Conservation (phyloP, 2,113 vertebrate species). For the Dipodomys spectabilis region DNA sequence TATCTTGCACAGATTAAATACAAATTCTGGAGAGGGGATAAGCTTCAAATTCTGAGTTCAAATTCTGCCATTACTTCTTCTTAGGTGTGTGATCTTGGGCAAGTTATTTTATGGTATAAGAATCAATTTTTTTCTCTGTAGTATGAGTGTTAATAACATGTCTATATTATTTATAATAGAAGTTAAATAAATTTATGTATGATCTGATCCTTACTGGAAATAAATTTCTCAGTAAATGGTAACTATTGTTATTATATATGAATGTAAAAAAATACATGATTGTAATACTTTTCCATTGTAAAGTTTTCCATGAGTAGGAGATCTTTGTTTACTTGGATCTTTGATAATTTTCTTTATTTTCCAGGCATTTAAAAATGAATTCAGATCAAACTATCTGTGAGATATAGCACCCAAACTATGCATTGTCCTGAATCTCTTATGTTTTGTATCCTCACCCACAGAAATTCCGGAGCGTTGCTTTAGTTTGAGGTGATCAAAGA, state of each 20-base stretch:
- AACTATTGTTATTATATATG: background rate
- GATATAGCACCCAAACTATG: background rate
- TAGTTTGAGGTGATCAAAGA: background rate
- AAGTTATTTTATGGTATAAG: conserved; percentile 12
- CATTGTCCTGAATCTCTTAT: background rate
- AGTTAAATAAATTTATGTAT: background rate
- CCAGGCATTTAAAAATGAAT: conserved; percentile 22
- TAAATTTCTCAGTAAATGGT: background rate
- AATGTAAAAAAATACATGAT: no score
- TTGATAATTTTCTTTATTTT: conserved; percentile 33
- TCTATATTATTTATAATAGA: background rate
- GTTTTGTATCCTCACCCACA: background rate
- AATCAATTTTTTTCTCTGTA: background rate
- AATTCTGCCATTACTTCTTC: conserved; percentile 1
- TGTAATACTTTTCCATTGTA: background rate
- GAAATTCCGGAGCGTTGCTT: background rate
- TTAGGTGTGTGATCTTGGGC: background rate
- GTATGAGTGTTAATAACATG: background rate
- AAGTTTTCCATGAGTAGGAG: background rate
- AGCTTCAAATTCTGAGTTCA: background rate
- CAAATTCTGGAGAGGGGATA: conserved; percentile 3
- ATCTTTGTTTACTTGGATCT: background rate
- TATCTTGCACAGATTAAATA: background rate
- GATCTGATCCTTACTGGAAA: background rate
- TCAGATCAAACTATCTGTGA: conserved; percentile 22